phyloP scores from a whole-genome alignment of 2,113 vertebrate genomes.

The Cinclus mexicanus region DNA sequence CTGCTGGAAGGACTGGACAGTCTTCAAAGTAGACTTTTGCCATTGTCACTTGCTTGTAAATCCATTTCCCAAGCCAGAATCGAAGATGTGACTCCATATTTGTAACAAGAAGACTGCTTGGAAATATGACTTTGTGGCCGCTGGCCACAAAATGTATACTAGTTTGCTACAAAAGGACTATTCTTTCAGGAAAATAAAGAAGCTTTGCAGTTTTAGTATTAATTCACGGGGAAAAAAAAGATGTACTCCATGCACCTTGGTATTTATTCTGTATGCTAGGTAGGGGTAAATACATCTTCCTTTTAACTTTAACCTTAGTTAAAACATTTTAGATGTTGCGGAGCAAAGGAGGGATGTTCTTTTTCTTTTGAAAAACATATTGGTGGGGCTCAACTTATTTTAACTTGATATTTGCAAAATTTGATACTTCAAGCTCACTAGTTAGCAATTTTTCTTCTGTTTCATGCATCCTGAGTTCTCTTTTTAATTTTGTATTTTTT shows the following conservation, averaged over 20 bases:
- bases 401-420: background rate
- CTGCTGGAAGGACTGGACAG: background rate
- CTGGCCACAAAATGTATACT: background rate
- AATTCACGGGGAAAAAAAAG: background rate
- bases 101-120: background rate
- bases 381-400: background rate
- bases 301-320: background rate
- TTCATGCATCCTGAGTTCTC: background rate
- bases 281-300: background rate
- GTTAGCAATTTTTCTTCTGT: background rate
- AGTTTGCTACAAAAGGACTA: background rate
- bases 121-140: background rate
- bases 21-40: background rate
- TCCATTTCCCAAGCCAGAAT: background rate
- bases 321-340: background rate
- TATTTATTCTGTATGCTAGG: background rate
- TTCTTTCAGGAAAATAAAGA: background rate
- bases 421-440: background rate
- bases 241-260: background rate
- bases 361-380: background rate
- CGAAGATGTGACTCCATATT: background rate
- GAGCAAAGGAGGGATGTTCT: background rate
- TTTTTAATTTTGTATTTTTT: background rate
- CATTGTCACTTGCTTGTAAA: background rate
- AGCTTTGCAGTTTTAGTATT: background rate